Base-by-base conservation (phyloP, 2,113 vertebrate species). In the Pseudolaguvia tuberculata region DNA sequence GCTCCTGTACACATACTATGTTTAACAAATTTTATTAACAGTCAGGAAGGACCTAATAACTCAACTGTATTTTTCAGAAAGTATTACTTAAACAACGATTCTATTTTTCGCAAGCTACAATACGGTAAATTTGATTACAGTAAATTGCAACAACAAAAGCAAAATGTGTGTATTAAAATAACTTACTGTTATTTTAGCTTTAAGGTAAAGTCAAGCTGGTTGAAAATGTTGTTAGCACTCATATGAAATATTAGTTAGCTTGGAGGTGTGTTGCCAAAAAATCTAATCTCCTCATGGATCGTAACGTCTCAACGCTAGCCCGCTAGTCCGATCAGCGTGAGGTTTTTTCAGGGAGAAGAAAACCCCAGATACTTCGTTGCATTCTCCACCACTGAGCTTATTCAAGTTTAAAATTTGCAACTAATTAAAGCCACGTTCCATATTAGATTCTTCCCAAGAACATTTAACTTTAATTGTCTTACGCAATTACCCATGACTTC, bases 401-500 rank as follows among this genome's bases (percentile, higher is more conserved):
- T 66, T 45, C 75, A 17, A 55, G 70, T 73, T 80, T 45, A 66
- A 78, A 53, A 78, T 78, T 67, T 61, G 63, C 20, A 72, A 67
- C 53, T 75, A 47, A 75, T 78, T 75, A 67, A 74, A 78, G 67
- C 62, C 51, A 72, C 47, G 66, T 78, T 71, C 72, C 56, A 77
- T 77, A 77, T 79, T 75, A 67, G 72, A 78, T 81, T 75, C 55
- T 77, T 63, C 66, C 76, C 21, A 31, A 78, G 78, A 75, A 80
- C 76, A 80, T 79, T 79, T 73, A 10, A 50, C 55, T 75, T 76
- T 84, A 82, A 82, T 77, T 79, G 73, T 79, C 80, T 82, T 79
- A 83, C 35, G 79, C 62, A 81, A 81, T 84, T 82, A 71, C 55
- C 76, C 80, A 62, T 81, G 73, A 80, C 83, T 79, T 80, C 62